Base-by-base conservation (phyloP, 2,797 vertebrate genomes). In the Dallia pectoralis region DNA sequence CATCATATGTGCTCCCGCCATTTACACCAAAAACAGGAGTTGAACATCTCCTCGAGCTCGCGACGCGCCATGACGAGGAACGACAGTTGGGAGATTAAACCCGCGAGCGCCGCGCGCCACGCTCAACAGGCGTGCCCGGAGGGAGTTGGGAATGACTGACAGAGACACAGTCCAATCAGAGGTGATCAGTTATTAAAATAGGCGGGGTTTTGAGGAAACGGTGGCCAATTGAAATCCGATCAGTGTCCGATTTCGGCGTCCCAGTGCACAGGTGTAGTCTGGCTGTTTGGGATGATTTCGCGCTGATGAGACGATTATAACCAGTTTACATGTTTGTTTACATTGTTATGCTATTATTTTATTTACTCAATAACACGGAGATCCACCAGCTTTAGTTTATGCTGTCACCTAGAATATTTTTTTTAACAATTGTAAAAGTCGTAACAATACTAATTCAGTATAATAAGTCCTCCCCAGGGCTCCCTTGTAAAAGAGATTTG, bases 151-250 rank as follows among this genome's bases (percentile, higher is more conserved):
- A 59, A 56, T 25, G 81, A 73, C 78, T 19, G 84, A 66, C 82
- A 71, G 67, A 22, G 51, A 32, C 53, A 33, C 19, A 78, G 3
- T 78, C 29, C 71, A 79, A 76, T 67, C 66, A 74, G 62, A 74
- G 74, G 78, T 73, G 77, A 63, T 80, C 81, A 85, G 81, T 84
- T 81, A 53, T 53, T n/a, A 0, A 63, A 82, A 79, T 69, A 36
- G 81, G 81, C 81, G 84, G 86, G 86, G 85, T 86, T 82, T 82
- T 62, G 0, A 36, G 19, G 15, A 3, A 33, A 40, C 12, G 6
- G 27, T 63, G 32, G 30, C 63, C 63, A 66, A 66, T 36, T 66
- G 63, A 66, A 40, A 66, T 15, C 63, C 5, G 19, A 40, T 33
- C 63, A 40, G 33, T 36, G 33, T 36, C 12, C 32, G 33, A n/a